Evolutionary conservation across 1,140 invertebrate genomes (phyloP).

Genomic region (Procambarus virginalis): DNA sequence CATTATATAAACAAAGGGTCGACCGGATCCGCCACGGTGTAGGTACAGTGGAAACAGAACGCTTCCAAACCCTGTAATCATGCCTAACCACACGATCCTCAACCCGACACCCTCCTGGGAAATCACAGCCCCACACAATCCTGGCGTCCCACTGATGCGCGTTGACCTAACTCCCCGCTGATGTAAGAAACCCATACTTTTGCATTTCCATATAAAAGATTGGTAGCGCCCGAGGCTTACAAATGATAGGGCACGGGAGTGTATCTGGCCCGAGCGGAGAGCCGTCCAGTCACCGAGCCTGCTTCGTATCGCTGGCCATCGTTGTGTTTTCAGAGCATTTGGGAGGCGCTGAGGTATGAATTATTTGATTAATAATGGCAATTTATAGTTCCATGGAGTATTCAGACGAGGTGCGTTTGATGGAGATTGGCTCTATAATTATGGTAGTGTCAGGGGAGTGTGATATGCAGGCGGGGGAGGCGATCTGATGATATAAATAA

Average conservation of each 20-base stretch:
- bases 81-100: background rate
- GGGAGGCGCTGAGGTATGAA: background rate
- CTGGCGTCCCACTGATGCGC: background rate
- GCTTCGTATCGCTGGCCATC: background rate
- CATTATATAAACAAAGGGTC: background rate
- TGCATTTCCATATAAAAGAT: background rate
- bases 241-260: background rate
- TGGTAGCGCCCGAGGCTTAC: background rate
- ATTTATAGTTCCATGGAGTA: background rate
- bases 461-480: constrained; percentile 6
- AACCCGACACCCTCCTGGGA: background rate
- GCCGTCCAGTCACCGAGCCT: background rate
- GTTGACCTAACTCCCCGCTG: background rate
- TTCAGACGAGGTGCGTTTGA: constrained; percentile 6
- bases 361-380: constrained; percentile 9
- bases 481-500: constrained; percentile 6
- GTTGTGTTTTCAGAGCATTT: constrained; percentile 6
- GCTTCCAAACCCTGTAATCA: background rate
- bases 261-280: background rate
- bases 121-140: background rate
- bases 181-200: background rate
- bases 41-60: constrained; percentile 5
- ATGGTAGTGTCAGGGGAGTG: constrained; percentile 8
- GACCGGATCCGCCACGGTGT: background rate
- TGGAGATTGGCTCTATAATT: background rate